Base-by-base conservation (phyloP, 35 echinoderm and acorn worm species). In the Ophiothrix spiculata region DNA sequence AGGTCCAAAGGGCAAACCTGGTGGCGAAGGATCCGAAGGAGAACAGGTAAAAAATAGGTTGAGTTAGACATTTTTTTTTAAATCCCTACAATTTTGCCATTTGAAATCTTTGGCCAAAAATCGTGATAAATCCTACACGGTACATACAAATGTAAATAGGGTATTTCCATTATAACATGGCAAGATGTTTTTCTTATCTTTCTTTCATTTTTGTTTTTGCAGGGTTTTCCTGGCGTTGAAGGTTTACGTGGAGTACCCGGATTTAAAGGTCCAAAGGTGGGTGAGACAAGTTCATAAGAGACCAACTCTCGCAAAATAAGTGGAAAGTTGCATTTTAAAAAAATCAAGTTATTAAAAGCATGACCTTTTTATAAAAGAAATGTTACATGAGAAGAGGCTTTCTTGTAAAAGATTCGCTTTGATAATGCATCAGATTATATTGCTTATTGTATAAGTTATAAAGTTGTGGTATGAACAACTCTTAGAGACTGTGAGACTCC, bases 1-100 rank as follows among this genome's bases (percentile, higher is more conserved):
- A 54, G 87, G 87, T 74, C 38, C 87, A 1, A 83, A 75, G 23
- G 56, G 69, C 35, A 82, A 10, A 6, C 39, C 38, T 13, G 80
- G 85, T 33, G 23, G 69, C 21, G 56, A 37, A 14, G 73, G 40
- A 4, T 38, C 37, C 31, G 10, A 29, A 78, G 64, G 69, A 29
- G 28, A 31, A 28, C 29, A 76, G 11, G 85, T 87, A 41, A 75
- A n/a, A 39, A 77, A 32, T 34, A 28, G 64, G 1, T 0, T n/a
- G n/a, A n/a, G n/a, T n/a, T n/a, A n/a, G n/a, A n/a, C n/a, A n/a
- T n/a, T n/a, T n/a, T n/a, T n/a, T n/a, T n/a, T n/a, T n/a, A n/a
- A n/a, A n/a, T n/a, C n/a, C n/a, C n/a, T n/a, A n/a, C n/a, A n/a
- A n/a, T n/a, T n/a, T n/a, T n/a, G n/a, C n/a, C n/a, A n/a, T n/a